Percentiles rank a stretch among this genome's conserved stretches.
phyloP scores from a whole-genome alignment of 2,888 invertebrate genomes.

The Rotaria macrura region DNA sequence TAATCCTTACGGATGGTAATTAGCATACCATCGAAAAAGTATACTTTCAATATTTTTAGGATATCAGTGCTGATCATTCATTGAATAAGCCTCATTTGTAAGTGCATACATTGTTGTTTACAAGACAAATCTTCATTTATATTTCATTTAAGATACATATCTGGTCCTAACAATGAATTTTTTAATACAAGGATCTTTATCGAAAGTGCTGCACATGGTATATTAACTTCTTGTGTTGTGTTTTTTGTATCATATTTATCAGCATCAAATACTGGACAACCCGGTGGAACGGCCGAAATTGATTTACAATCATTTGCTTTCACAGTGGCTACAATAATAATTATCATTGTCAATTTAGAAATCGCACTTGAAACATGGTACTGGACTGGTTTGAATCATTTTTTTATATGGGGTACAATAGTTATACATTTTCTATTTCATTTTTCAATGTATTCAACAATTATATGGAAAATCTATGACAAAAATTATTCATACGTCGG shows the following conservation, averaged over 20 bases:
- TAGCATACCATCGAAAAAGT: too few relatives aligned
- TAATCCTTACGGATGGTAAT: too few relatives aligned
- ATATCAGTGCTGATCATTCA: constrained; percentile 16
- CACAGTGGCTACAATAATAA: constrained; percentile 85
- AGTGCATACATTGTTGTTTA: neutral
- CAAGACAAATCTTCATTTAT: neutral
- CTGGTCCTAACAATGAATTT: constrained; percentile 80
- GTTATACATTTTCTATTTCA: constrained; percentile 85
- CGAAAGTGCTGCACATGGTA: constrained; percentile 86
- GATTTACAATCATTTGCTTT: constrained; percentile 90
- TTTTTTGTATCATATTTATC: constrained; percentile 91
- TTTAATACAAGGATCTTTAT: constrained; percentile 81
- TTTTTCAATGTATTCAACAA: constrained; percentile 82
- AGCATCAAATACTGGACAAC: constrained; percentile 75
- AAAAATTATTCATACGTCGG: constrained; percentile 54
- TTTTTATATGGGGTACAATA: constrained; percentile 92
- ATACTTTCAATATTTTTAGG: neutral
- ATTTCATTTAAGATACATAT: constrained; percentile 53
- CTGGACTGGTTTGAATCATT: constrained; percentile 92
- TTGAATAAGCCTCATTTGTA: constrained; percentile 56
- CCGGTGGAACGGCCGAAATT: constrained; percentile 74
- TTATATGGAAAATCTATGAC: constrained; percentile 44
- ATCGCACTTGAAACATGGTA: constrained; percentile 93
- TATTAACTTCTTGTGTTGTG: constrained; percentile 83
- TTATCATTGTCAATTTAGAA: constrained; percentile 89